Percentiles rank a stretch among this genome's conserved stretches.
Conservation (phyloP, 2,113 vertebrate species). For the Ctenomys sociabilis region DNA sequence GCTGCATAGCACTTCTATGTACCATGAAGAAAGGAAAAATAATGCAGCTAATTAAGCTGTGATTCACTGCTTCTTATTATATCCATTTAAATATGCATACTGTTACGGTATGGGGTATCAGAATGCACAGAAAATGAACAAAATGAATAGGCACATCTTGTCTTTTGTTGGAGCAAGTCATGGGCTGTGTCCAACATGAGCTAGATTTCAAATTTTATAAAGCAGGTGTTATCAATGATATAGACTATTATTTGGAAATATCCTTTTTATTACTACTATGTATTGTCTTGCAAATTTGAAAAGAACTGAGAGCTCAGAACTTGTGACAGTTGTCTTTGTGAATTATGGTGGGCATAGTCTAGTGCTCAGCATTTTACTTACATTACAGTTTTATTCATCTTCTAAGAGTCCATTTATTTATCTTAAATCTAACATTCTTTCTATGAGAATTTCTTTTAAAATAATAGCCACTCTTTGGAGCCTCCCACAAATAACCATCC, state of each 20-base stretch:
- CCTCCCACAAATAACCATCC: slow-evolving; percentile 77
- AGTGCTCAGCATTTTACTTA: slow-evolving; percentile 16
- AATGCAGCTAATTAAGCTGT: background rate
- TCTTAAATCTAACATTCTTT: slow-evolving; percentile 74
- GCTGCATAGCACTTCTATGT: background rate
- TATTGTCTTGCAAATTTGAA: background rate
- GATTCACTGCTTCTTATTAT: background rate
- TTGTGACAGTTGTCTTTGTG: background rate
- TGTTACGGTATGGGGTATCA: background rate
- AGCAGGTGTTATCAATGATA: background rate
- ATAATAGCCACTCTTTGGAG: slow-evolving; percentile 76
- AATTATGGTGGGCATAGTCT: background rate
- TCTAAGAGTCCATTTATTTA: slow-evolving; percentile 68
- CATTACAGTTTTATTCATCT: slow-evolving; percentile 32
- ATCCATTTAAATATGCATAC: background rate
- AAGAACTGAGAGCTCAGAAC: background rate
- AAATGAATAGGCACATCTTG: background rate
- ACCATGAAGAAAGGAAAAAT: background rate
- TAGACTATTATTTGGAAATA: background rate
- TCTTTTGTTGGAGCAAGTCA: background rate
- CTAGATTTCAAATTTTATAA: background rate
- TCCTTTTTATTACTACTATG: background rate
- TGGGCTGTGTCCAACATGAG: background rate
- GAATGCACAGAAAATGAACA: background rate
- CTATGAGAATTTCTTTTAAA: slow-evolving; percentile 80